Evolutionary conservation across 2,797 vertebrate species (phyloP).

Genomic region (Gorsachius magnificus): DNA sequence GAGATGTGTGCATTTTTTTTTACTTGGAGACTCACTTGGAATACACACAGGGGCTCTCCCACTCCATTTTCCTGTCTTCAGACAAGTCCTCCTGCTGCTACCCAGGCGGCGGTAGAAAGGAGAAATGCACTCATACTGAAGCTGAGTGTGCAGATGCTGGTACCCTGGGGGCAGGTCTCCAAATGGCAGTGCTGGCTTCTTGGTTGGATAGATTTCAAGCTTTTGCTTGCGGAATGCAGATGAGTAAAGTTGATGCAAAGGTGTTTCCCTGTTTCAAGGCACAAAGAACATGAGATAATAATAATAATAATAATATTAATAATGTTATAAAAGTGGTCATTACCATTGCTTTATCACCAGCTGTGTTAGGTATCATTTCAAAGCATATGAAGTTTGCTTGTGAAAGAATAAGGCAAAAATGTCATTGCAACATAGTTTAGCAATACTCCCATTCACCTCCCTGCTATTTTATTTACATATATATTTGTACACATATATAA

Average conservation of each 20-base stretch:
- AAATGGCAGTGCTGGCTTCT: slow-evolving; percentile 76
- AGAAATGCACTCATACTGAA: slow-evolving; percentile 92
- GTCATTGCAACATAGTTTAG: not conserved
- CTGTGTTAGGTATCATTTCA: not conserved
- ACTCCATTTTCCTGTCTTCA: slow-evolving; percentile 97
- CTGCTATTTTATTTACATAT: not conserved
- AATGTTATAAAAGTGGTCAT: not conserved
- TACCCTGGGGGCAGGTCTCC: slow-evolving; percentile 86
- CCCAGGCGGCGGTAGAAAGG: slow-evolving; percentile 91
- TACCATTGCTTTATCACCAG: not conserved
- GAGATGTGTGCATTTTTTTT: not conserved
- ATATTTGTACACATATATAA: not conserved
- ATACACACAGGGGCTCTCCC: slow-evolving; percentile 93
- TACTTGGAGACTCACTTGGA: slow-evolving; percentile 86
- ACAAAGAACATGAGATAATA: not conserved
- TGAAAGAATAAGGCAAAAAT: not conserved
- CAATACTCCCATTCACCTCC: not conserved
- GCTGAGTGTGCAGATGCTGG: slow-evolving; percentile 91
- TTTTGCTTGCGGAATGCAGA: slow-evolving; percentile 79
- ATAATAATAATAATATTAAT: too few relatives aligned
- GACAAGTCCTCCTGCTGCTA: slow-evolving; percentile 91
- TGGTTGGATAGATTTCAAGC: slow-evolving; percentile 79
- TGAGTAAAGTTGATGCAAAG: slow-evolving; percentile 89
- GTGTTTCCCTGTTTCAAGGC: slow-evolving; percentile 85
- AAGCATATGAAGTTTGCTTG: not conserved